A percentile compares a stretch with the other conserved stretches of the same genome.
These are phyloP conservation scores for Trichomycterus rosablanca DNA, from an alignment of 2,113 vertebrate species.

Conservation along the genomic window DNA sequence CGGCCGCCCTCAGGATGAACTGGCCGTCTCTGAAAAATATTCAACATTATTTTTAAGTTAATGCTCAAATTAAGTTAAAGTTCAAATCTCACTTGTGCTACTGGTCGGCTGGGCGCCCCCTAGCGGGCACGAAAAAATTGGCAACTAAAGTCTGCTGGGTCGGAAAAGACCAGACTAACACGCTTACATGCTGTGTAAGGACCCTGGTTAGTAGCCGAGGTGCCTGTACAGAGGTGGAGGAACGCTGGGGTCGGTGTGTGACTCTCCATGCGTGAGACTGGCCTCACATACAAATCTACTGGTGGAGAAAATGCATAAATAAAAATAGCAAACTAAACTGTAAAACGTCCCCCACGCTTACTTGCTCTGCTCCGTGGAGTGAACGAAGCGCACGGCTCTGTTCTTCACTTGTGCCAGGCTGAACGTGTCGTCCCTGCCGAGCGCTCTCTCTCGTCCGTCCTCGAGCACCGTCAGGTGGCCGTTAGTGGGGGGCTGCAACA, in stretches of 20 bases:
- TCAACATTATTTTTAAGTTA: not conserved
- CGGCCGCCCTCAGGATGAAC: conserved; percentile 73
- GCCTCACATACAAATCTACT: too few relatives aligned
- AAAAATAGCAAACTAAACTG: not conserved
- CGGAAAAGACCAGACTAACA: too few relatives aligned
- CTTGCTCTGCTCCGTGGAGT: conserved; percentile 75
- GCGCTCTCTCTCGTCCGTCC: conserved; percentile 48
- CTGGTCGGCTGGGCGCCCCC: too few relatives aligned
- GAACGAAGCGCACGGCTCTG: conserved; percentile 72
- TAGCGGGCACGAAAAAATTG: too few relatives aligned
- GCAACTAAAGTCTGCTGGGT: too few relatives aligned
- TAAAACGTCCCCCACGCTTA: conserved; percentile 51
- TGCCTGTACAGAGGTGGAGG: too few relatives aligned
- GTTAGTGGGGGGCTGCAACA: conserved; percentile 70
- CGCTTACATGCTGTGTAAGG: too few relatives aligned
- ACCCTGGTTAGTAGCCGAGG: too few relatives aligned
- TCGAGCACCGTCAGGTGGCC: conserved; percentile 65
- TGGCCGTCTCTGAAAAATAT: conserved; percentile 71
- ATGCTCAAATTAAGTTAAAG: not conserved
- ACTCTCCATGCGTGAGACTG: too few relatives aligned
- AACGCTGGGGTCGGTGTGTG: too few relatives aligned
- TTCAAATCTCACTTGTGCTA: too few relatives aligned
- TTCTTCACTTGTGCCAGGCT: conserved; percentile 67
- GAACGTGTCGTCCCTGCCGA: conserved; percentile 69
- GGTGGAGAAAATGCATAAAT: not conserved